These are phyloP conservation scores for Ailurus styani DNA, from an alignment of 2,113 vertebrate species.

Conservation along the genomic window DNA sequence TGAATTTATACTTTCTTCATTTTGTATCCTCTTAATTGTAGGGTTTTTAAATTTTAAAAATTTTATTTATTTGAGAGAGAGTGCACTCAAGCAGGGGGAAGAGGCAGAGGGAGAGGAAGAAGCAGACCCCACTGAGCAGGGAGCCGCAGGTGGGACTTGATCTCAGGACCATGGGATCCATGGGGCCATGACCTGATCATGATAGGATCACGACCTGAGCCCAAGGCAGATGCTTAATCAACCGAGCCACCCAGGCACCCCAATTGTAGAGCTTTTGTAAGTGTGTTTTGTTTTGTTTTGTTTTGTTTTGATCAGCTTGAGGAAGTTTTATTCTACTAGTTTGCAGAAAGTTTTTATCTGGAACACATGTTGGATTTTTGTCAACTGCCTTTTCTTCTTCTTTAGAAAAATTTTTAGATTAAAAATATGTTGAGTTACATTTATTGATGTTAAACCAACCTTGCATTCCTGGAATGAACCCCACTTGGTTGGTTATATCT, in stretches of 20 bases:
- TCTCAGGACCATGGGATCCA: not conserved
- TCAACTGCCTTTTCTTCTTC: not conserved
- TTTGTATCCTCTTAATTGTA: not conserved
- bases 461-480: not conserved
- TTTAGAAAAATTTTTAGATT: not conserved
- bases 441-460: not conserved
- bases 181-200: no score
- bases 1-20: not conserved
- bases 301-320: no score
- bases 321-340: not conserved
- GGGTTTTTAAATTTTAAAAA: not conserved
- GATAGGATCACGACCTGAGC: not conserved
- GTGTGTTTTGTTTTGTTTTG: no score
- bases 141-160: not conserved
- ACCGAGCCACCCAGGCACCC: not conserved
- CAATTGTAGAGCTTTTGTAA: not conserved
- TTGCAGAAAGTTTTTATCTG: not conserved
- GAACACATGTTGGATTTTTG: not conserved
- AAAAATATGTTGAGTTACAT: not conserved
- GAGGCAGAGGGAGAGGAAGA: not conserved
- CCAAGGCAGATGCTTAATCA: not conserved
- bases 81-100: not conserved
- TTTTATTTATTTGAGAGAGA: not conserved
- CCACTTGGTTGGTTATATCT: not conserved
- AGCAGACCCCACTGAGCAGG: not conserved